Base-by-base conservation (phyloP, 2,888 invertebrate genomes). In the Pseudococcus jackbeardsleyi region DNA sequence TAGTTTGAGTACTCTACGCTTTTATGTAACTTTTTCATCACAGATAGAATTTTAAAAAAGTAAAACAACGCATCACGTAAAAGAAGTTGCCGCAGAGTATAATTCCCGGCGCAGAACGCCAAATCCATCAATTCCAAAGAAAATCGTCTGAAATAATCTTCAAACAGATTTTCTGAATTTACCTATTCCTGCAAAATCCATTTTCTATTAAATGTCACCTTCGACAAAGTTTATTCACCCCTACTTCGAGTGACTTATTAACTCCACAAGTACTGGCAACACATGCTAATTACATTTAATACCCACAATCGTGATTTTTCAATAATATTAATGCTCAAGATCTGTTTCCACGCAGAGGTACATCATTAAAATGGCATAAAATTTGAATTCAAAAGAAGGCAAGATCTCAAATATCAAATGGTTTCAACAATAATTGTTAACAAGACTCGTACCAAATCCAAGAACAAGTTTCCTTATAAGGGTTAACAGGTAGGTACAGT, bases 381-480 rank as follows among this genome's bases (percentile, higher is more conserved):
- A 82, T 82, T 46, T 82, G n/a, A 82, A 82, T 82, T 42, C 79
- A 82, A 82, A 82, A 82, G 42, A 82, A 72, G 42, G 1, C 12
- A 46, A 46, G 42, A 46, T 82, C n/a, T n/a, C 46, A 46, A 46
- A 46, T 82, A 46, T 42, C 46, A 33, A 82, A 77, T 39, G 6
- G 19, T 17, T 82, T 42, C 46, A 39, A 39, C 46, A 46, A 17
- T 22, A 42, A 82, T 82, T 42, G 39, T 82, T 82, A 46, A 82
- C 79, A n/a, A 82, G 79, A 82, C 11, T 82, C 17, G 46, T 46
- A 82, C 46, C 19, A n/a, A 82, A 82, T 82, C 79, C 79, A n/a
- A n/a, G 46, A 82, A 19, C 79, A 82, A 82, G 79, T 82, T 82
- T 82, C 79, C 79, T 82, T 82, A 46, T 82, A 46, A 46, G 79